phyloP scores from a whole-genome alignment of 2,797 vertebrate genomes.

The Phoeniculus purpureus region DNA sequence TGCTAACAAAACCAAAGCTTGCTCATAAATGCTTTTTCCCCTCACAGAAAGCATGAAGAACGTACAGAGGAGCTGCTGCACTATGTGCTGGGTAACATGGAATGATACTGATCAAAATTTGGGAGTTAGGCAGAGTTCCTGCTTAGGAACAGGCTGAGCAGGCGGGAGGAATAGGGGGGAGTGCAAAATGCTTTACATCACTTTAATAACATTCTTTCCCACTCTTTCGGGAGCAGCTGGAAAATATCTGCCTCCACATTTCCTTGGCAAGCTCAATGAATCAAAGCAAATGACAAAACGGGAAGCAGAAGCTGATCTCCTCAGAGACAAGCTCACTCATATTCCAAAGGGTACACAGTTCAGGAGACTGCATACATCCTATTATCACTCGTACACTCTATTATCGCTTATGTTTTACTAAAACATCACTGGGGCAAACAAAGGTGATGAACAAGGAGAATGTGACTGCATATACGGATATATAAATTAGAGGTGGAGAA shows the following conservation, averaged over 20 bases:
- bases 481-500: neutral
- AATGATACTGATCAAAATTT: neutral
- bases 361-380: neutral
- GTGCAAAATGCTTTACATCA: slow-evolving; percentile 10
- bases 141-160: neutral
- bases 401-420: neutral
- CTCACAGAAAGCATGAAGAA: neutral
- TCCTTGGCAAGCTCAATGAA: slow-evolving; percentile 30
- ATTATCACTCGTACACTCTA: neutral
- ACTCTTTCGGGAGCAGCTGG: slow-evolving; percentile 40
- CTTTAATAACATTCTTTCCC: neutral
- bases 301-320: neutral
- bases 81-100: neutral
- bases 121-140: slow-evolving; percentile 3
- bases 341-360: neutral
- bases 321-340: neutral
- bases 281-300: neutral
- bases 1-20: neutral
- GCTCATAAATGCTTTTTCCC: neutral
- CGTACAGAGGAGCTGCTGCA: neutral
- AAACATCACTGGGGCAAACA: neutral
- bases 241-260: slow-evolving; percentile 32
- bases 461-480: neutral
- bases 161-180: neutral
- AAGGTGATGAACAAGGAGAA: neutral